Base-by-base conservation (phyloP, 2,113 vertebrate species). In the Chitala chitala region DNA sequence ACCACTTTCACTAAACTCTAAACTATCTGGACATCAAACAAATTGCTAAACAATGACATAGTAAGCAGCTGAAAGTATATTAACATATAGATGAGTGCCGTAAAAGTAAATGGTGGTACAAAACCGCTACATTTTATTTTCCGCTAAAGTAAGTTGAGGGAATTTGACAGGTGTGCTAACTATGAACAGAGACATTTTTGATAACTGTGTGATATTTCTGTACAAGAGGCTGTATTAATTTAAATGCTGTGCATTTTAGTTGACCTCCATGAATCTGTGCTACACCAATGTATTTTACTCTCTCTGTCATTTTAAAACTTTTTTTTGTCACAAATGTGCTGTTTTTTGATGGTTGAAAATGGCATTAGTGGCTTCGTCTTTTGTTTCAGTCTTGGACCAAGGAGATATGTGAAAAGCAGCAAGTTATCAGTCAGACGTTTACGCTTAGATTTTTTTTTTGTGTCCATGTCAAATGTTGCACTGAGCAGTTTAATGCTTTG, bases 391-490 rank as follows among this genome's bases (percentile, higher is more conserved):
- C 38, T 72, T 50, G 44, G 72, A 73, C 17, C 17, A 44, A 73
- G 58, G 44, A 63, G 44, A 29, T 51, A 59, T 56, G 42, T 73
- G 72, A 63, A 58, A 73, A 50, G 56, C 61, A 55, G 56, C 72
- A 38, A 12, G 44, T 63, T 56, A 29, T 29, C 71, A 51, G 56
- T 59, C 38, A 54, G 44, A 33, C 46, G 71, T 72, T 44, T 61
- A 55, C 55, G 29, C 54, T 59, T 61, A 59, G 15, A 72, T 72
- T 72, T 58, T n/a, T n/a, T n/a, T n/a, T 72, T 15, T 24, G 42
- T 40, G 54, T 44, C 54, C 71, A 72, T 40, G 40, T 61, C 55
- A 59, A 61, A 72, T 72, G 46, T 58, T 72, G 55, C 71, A 72
- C 71, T 29, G 40, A 12, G n/a, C 33, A 59, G 40, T 20, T 13